Evolutionary conservation across 2,113 vertebrate species (phyloP).

Genomic region (Urocynchramus pylzowi): DNA sequence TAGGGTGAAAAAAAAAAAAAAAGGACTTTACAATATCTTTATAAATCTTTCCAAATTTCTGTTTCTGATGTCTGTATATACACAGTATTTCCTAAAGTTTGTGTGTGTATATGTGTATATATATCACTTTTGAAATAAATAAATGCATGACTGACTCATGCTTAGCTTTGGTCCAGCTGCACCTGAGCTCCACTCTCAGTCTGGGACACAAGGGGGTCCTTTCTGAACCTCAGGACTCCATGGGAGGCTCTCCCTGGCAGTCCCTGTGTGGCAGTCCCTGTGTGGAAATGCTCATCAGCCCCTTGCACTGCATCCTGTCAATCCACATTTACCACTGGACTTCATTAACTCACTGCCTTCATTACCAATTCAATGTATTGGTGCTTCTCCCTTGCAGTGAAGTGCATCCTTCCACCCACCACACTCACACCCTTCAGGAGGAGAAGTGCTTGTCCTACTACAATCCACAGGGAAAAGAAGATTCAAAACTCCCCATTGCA

Average conservation of each 20-base stretch:
- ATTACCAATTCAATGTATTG: rapidly evolving
- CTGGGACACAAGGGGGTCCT: neutral
- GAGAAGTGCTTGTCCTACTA: neutral
- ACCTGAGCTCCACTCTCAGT: too few relatives aligned
- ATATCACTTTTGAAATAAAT: neutral
- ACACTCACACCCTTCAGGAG: neutral
- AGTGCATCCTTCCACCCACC: neutral
- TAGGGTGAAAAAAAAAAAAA: neutral
- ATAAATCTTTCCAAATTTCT: neutral
- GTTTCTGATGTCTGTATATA: neutral
- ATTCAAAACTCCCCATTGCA: neutral
- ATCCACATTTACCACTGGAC: rapidly evolving
- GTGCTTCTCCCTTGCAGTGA: neutral
- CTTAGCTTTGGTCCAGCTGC: neutral
- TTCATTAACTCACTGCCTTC: neutral
- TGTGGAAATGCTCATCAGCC: neutral
- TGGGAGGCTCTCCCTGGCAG: neutral
- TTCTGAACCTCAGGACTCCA: too few relatives aligned
- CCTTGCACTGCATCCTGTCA: neutral
- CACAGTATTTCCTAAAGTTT: neutral
- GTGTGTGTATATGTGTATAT: rapidly evolving
- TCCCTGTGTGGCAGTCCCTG: too few relatives aligned
- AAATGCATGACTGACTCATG: neutral
- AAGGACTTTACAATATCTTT: neutral
- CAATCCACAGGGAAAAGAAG: neutral